These are phyloP conservation scores for Pseudopodoces humilis DNA, from an alignment of 2,113 vertebrate species.

Conservation along the genomic window DNA sequence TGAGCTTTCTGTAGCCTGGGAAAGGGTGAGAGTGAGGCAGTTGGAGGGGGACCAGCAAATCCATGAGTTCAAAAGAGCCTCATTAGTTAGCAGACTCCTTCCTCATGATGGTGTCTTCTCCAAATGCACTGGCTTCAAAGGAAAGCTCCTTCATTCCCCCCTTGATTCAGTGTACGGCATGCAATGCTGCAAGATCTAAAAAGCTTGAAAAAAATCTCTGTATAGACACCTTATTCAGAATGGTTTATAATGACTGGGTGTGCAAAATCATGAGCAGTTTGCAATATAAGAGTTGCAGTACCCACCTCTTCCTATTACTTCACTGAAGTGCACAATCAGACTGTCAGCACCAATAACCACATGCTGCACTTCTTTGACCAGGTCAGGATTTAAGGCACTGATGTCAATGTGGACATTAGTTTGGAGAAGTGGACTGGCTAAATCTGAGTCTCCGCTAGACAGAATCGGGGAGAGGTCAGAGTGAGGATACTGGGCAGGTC, in stretches of 20 bases:
- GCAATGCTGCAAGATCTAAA: background rate
- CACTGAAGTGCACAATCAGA: slow-evolving; percentile 90
- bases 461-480: slow-evolving; percentile 88
- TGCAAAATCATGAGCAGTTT: background rate
- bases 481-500: slow-evolving; percentile 84
- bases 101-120: background rate
- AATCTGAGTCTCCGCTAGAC: slow-evolving; percentile 85
- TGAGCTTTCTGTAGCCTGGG: background rate
- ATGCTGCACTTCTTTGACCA: slow-evolving; percentile 94
- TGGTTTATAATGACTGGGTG: background rate
- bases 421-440: slow-evolving; percentile 89
- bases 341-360: slow-evolving; percentile 91
- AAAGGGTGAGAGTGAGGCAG: background rate
- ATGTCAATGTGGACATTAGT: slow-evolving; percentile 90
- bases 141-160: background rate
- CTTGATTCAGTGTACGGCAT: background rate
- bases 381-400: slow-evolving; percentile 89
- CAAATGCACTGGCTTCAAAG: background rate
- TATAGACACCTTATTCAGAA: background rate
- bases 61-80: background rate
- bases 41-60: background rate
- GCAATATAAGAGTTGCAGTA: slow-evolving; percentile 4
- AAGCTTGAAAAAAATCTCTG: background rate
- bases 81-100: background rate
- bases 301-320: slow-evolving; percentile 97